These are phyloP conservation scores for Heterodera schachtii DNA, from an alignment of 1,140 invertebrate genomes.

Conservation along the genomic window DNA sequence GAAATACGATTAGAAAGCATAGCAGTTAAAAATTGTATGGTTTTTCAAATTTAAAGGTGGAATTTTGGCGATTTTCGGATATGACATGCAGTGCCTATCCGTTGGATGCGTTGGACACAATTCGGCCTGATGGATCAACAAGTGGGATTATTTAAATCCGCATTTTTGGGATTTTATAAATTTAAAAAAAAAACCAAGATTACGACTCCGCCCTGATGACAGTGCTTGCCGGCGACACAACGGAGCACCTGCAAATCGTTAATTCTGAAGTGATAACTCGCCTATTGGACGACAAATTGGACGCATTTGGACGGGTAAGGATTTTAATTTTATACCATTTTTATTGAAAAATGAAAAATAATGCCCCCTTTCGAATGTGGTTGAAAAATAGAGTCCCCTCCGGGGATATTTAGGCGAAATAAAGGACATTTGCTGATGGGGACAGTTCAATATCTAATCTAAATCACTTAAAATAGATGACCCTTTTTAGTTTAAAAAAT, in stretches of 20 bases:
- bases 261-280: constrained; percentile 96
- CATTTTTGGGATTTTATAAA: not conserved
- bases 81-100: constrained; percentile 98
- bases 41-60: constrained; percentile 64
- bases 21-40: not conserved
- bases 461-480: too few relatives aligned
- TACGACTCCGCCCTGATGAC: constrained; percentile 98
- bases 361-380: too few relatives aligned
- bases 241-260: constrained; percentile 97
- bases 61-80: constrained; percentile 98
- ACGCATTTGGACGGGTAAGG: constrained; percentile 88
- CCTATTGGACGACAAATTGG: constrained; percentile 97
- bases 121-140: constrained; percentile 86
- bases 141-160: constrained; percentile 72
- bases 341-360: too few relatives aligned
- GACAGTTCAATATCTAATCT: too few relatives aligned
- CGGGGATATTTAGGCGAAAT: too few relatives aligned
- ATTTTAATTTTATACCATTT: constrained; percentile 21
- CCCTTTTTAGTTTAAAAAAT: not conserved
- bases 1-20: too few relatives aligned
- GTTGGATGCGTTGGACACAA: constrained; percentile 89
- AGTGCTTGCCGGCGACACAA: constrained; percentile 88
- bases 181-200: constrained; percentile 74
- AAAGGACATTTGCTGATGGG: too few relatives aligned
- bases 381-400: too few relatives aligned